Base-by-base conservation (phyloP, 2,113 vertebrate genomes). In the Brachyhypopomus occidentalis region DNA sequence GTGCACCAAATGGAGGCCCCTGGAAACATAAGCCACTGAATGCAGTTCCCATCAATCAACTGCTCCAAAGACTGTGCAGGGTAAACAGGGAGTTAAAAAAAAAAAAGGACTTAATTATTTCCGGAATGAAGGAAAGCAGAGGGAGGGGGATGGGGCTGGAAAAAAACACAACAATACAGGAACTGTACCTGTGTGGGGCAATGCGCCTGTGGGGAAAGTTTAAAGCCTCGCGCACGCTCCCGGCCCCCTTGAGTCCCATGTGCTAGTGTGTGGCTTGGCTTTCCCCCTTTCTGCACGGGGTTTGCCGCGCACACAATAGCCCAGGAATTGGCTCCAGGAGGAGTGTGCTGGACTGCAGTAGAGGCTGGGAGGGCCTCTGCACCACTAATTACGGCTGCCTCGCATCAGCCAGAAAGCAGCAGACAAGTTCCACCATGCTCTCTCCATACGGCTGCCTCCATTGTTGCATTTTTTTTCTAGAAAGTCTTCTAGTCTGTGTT, bases 21-120 rank as follows among this genome's bases (percentile, higher is more conserved):
- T 71, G 72, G 74, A 80, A 67, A 72, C 85, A 83, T 87, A 87
- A 84, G 73, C 81, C 71, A 56, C 36, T 25, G 79, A 82, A 88
- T 87, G 86, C 85, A 84, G 83, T 71, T 84, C 69, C 87, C 87
- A 89, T 91, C 88, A 88, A 86, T 91, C 90, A 89, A 58, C 72
- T 25, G 41, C 36, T 86, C 86, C 75, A 73, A 30, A 88, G 92
- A 91, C 91, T 88, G 89, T 89, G 90, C 91, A 25, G 59, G 71
- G 38, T 59, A 56, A 81, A 36, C 25, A 55, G 38, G 72, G 52
- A 66, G n/a, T 70, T 69, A 86, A 76, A 41, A 62, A 48, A 48
- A 48, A 78, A 69, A 87, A 83, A 75, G 82, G 83, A 67, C 86
- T 90, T 91, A 86, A 92, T 92, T 87, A 90, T 91, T 89, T 92